These are phyloP conservation scores for Hoplostethus atlanticus DNA, from an alignment of 2,797 vertebrate species.

Conservation along the genomic window DNA sequence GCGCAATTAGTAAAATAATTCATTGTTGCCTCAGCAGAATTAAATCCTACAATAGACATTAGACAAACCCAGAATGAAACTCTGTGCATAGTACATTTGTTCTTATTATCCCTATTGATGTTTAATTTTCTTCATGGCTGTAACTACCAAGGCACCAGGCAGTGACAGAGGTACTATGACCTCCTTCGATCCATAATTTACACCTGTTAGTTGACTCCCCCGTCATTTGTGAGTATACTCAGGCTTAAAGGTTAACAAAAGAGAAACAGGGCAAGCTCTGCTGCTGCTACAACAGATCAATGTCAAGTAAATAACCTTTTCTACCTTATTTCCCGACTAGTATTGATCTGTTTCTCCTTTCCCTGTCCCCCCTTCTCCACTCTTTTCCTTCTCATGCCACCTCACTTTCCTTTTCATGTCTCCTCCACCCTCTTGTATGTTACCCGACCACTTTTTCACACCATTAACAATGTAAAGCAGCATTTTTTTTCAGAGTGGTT, in stretches of 20 bases:
- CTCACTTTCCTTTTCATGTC: constrained; percentile 87
- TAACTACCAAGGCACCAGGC: constrained; percentile 91
- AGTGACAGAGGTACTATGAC: constrained; percentile 93
- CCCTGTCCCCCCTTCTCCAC: constrained; percentile 63
- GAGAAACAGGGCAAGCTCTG: constrained; percentile 96
- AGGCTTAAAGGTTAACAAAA: constrained; percentile 99
- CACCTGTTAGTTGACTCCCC: constrained; percentile 98
- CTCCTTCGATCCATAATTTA: constrained; percentile 99
- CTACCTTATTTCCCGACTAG: constrained; percentile 99
- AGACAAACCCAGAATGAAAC: constrained; percentile 67
- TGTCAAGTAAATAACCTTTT: constrained; percentile 99
- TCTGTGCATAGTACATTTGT: constrained; percentile 90
- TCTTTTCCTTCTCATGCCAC: constrained; percentile 87
- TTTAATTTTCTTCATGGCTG: constrained; percentile 93
- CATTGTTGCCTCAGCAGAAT: constrained; percentile 40
- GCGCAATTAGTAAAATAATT: constrained; percentile 51
- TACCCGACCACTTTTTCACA: constrained; percentile 84
- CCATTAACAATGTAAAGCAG: constrained; percentile 83
- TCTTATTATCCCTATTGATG: constrained; percentile 94
- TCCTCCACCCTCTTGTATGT: constrained; percentile 82
- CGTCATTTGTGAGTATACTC: constrained; percentile 95
- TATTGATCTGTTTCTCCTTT: constrained; percentile 92
- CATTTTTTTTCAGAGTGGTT: constrained; percentile 86
- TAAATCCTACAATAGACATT: not conserved
- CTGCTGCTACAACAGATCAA: constrained; percentile 94